These are phyloP conservation scores for Linepithema humile DNA, from an alignment of 1,140 invertebrate genomes.

Conservation along the genomic window DNA sequence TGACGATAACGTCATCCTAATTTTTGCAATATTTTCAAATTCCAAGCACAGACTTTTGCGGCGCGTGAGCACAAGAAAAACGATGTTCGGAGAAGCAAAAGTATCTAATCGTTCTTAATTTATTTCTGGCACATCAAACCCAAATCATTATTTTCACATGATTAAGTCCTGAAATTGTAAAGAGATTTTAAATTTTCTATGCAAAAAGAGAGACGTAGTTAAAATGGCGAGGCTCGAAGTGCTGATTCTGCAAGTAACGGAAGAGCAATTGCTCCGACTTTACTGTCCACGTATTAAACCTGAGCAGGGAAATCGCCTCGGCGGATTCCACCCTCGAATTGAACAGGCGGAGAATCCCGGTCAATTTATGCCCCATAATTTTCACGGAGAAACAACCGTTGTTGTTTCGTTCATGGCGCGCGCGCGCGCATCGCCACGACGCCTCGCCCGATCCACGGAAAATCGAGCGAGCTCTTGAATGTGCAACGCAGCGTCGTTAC, in stretches of 20 bases:
- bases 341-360: not conserved
- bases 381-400: not conserved
- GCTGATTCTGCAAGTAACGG: not conserved
- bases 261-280: not conserved
- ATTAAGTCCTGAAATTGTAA: too few relatives aligned
- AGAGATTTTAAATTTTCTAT: not conserved
- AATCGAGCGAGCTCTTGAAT: constrained; percentile 17
- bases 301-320: constrained; percentile 10
- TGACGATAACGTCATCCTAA: not conserved
- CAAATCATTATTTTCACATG: too few relatives aligned
- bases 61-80: not conserved
- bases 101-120: too few relatives aligned
- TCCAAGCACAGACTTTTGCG: not conserved
- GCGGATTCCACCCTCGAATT: not conserved
- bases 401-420: not conserved
- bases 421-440: not conserved
- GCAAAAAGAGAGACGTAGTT: not conserved
- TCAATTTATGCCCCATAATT: constrained; percentile 47
- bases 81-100: too few relatives aligned
- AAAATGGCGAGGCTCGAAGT: not conserved
- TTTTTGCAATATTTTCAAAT: not conserved
- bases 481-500: not conserved
- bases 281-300: constrained; percentile 31
- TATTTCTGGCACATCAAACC: too few relatives aligned
- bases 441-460: not conserved